Base-by-base conservation (phyloP, 2,797 vertebrate genomes). In the Eulemur mongoz region DNA sequence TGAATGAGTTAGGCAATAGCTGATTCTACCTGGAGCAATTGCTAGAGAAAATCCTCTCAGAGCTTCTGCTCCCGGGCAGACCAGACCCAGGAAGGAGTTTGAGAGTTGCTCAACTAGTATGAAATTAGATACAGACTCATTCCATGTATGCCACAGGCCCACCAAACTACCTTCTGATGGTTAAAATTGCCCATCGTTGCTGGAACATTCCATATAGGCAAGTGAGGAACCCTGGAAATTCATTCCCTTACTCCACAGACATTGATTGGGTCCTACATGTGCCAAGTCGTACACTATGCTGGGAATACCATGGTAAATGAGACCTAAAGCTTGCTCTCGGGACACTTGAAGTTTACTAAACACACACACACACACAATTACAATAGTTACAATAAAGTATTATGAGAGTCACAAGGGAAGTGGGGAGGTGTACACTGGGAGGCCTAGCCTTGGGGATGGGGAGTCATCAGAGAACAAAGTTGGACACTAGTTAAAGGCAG, bases 101-200 rank as follows among this genome's bases (percentile, higher is more conserved):
- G 22, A 61, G 14, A 32, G 4, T 8, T 61, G 3, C 18, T 69
- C 23, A 18, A 0, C 54, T 0, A 20, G 43, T 35, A 20, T 2
- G 35, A 32, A 81, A 15, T 52, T 7, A 52, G 57, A 83, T 12
- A 23, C 35, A 48, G 45, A 79, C 73, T 73, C 80, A n/a, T 35
- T 18, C 23, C 40, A 27, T 10, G 23, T 57, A 23, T 5, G 48
- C 15, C 1, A 1, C 23, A 17, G 40, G 20, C 40, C 7, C 0
- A 63, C 25, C 30, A 12, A 23, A 23, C 27, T 4, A 38, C 65
- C 2, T 23, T 27, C 52, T 48, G 11, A 45, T 25, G 2, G 18
- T 15, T 59, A 70, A 75, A 75, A 93, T 61, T 78, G 54, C 45
- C 38, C 45, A 11, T 50, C 0, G 2, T 25, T 7, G 13, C 30